Evolutionary conservation across 2,113 vertebrate species (phyloP).

Genomic region (Trinectes maculatus): DNA sequence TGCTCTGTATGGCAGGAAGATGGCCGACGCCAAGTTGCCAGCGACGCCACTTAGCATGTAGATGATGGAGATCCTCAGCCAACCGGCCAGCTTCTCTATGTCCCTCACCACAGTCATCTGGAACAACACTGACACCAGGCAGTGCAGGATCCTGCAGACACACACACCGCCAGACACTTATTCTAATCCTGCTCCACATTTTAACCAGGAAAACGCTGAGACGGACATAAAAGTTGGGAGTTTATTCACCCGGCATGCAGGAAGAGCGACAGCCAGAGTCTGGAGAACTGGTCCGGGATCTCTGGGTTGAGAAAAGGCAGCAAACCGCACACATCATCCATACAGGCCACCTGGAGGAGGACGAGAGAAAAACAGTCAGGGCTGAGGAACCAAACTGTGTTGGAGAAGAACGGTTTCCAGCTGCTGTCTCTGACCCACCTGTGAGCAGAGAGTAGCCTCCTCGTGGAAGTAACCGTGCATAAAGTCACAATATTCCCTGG

Average conservation of each 20-base stretch:
- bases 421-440: constrained; percentile 79
- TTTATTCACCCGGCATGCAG: constrained; percentile 92
- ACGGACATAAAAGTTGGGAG: not conserved
- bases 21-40: constrained; percentile 95
- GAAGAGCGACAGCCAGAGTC: constrained; percentile 97
- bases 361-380: not conserved
- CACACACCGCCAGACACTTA: no score
- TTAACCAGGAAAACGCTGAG: not conserved
- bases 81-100: constrained; percentile 96
- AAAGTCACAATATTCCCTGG: constrained; percentile 96
- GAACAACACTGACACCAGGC: constrained; percentile 94
- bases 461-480: constrained; percentile 98
- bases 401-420: not conserved
- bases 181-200: no score
- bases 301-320: constrained; percentile 97
- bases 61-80: constrained; percentile 98
- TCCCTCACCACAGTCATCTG: constrained; percentile 98
- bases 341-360: constrained; percentile 90
- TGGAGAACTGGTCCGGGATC: constrained; percentile 97
- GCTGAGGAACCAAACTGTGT: not conserved
- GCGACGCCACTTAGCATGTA: constrained; percentile 96
- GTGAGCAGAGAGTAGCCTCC: constrained; percentile 96
- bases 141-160: constrained; percentile 92
- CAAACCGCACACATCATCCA: constrained; percentile 97
- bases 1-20: constrained; percentile 96